These are phyloP conservation scores for Gymnopithys bicolor DNA, from an alignment of 2,797 vertebrate genomes.

Conservation along the genomic window DNA sequence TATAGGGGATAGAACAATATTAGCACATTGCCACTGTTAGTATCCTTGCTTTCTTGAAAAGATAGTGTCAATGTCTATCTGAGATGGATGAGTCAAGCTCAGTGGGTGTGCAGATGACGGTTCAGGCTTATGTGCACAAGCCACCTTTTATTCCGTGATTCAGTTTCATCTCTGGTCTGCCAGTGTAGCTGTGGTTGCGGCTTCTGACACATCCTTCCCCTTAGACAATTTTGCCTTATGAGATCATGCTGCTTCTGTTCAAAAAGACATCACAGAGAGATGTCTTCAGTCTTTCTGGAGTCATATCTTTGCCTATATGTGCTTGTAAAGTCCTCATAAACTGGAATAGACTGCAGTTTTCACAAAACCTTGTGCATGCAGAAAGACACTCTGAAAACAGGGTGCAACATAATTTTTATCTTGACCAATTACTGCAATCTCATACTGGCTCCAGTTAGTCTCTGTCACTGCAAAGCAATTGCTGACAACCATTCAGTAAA, in stretches of 20 bases:
- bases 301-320: background rate
- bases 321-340: background rate
- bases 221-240: background rate
- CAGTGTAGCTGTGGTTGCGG: background rate
- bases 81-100: background rate
- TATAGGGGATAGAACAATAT: background rate
- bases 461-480: background rate
- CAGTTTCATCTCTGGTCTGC: background rate
- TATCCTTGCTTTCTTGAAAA: background rate
- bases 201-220: constrained; percentile 3
- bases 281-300: background rate
- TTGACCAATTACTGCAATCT: background rate
- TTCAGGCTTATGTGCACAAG: background rate
- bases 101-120: background rate
- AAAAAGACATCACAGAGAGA: background rate
- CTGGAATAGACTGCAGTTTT: background rate
- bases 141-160: background rate
- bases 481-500: background rate
- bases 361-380: background rate
- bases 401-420: background rate
- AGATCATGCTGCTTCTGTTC: background rate
- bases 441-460: background rate
- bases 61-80: background rate
- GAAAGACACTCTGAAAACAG: background rate
- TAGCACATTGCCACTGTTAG: background rate